These are phyloP conservation scores for Anthoptus insignis DNA, from an alignment of 2,888 invertebrate species.

Conservation along the genomic window DNA sequence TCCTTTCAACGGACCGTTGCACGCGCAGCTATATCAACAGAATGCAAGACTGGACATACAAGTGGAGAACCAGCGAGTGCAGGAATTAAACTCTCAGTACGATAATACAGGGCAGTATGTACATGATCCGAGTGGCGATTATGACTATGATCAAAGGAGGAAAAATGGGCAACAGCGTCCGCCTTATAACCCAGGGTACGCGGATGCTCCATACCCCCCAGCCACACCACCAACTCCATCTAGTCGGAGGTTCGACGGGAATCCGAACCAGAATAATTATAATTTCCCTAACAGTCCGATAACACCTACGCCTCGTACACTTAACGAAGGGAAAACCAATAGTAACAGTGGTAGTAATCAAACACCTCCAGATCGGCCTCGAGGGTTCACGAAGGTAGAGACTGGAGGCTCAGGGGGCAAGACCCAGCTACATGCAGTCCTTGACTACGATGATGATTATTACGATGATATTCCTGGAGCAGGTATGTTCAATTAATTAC, in stretches of 20 bases:
- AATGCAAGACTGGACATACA: slow-evolving; percentile 74
- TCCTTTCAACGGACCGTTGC: slow-evolving; percentile 69
- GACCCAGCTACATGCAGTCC: slow-evolving; percentile 90
- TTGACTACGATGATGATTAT: slow-evolving; percentile 90
- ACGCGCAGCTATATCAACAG: slow-evolving; percentile 77
- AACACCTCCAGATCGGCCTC: slow-evolving; percentile 84
- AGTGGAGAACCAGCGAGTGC: slow-evolving; percentile 76
- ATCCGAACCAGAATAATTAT: slow-evolving; percentile 71
- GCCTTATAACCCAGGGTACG: slow-evolving; percentile 71
- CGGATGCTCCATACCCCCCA: slow-evolving; percentile 71
- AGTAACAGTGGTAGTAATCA: slow-evolving; percentile 65
- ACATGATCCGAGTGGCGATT: slow-evolving; percentile 80
- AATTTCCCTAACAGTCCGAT: slow-evolving; percentile 65
- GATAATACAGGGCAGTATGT: slow-evolving; percentile 79
- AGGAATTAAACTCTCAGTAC: slow-evolving; percentile 68
- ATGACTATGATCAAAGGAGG: slow-evolving; percentile 78
- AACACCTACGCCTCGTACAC: slow-evolving; percentile 56
- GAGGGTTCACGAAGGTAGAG: slow-evolving; percentile 89
- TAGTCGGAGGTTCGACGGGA: slow-evolving; percentile 78
- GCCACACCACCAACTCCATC: slow-evolving; percentile 68
- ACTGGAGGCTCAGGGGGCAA: slow-evolving; percentile 85
- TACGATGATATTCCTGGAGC: slow-evolving; percentile 88
- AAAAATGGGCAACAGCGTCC: slow-evolving; percentile 57
- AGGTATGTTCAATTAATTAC: slow-evolving; percentile 58
- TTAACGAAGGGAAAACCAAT: slow-evolving; percentile 81